Evolutionary conservation across 2,888 invertebrate species (phyloP).

Genomic region (Leistus spinibarbis): DNA sequence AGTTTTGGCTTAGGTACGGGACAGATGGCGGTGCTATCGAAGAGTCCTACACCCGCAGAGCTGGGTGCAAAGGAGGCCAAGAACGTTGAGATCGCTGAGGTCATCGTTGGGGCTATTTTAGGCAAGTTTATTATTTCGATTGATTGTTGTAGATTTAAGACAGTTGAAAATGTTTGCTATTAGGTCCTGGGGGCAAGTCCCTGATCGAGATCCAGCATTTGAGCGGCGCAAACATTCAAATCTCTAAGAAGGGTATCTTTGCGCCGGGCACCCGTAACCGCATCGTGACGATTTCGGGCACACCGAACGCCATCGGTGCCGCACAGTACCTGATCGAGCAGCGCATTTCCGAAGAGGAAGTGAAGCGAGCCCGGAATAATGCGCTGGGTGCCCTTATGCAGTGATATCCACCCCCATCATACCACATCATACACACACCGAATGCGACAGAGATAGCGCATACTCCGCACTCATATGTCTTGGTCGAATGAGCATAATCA

Average conservation of each 20-base stretch:
- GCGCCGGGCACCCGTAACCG: conserved; percentile 97
- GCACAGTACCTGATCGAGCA: conserved; percentile 96
- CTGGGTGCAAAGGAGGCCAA: conserved; percentile 77
- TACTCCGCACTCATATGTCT: neutral
- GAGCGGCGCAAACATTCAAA: conserved; percentile 97
- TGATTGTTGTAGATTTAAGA: neutral
- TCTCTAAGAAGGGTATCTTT: conserved; percentile 97
- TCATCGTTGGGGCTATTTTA: conserved; percentile 96
- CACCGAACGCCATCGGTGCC: conserved; percentile 84
- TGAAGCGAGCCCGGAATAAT: conserved; percentile 91
- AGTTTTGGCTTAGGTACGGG: conserved; percentile 86
- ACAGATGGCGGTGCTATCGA: conserved; percentile 75
- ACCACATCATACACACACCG: neutral
- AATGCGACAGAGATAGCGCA: neutral
- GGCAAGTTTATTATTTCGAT: conserved; percentile 62
- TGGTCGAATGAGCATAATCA: neutral
- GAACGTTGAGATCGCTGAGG: conserved; percentile 94
- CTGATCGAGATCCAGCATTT: conserved; percentile 96
- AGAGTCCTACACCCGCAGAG: conserved; percentile 83
- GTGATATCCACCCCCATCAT: conserved; percentile 56
- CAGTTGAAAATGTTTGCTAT: conserved; percentile 16
- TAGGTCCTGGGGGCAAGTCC: conserved; percentile 92
- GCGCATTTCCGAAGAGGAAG: conserved; percentile 94
- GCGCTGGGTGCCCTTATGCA: conserved; percentile 76
- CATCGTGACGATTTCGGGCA: conserved; percentile 94